Conservation (phyloP, 2,888 invertebrate genomes). For the Mimachlamys varia region DNA sequence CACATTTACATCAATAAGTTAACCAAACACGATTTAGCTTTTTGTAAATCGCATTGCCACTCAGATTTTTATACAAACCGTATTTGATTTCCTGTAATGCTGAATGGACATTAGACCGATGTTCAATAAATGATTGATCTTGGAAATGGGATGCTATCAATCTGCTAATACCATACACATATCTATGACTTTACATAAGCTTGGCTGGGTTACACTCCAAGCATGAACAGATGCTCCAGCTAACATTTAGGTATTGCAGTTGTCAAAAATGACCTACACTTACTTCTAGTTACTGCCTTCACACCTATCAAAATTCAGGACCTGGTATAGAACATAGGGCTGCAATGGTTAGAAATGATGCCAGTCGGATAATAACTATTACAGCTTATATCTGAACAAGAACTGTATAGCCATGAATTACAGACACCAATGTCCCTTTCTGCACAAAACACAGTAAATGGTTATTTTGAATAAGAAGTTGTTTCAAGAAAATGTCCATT, state of each 20-base stretch:
- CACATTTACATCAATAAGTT: not conserved
- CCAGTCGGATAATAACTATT: too few relatives aligned
- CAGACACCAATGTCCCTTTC: too few relatives aligned
- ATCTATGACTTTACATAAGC: not conserved
- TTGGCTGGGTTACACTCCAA: not conserved
- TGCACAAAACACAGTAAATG: too few relatives aligned
- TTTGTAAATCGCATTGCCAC: not conserved
- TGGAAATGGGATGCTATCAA: not conserved
- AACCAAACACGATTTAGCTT: not conserved
- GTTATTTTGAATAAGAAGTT: too few relatives aligned
- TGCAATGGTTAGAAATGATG: too few relatives aligned
- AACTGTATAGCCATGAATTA: too few relatives aligned
- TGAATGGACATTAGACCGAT: not conserved
- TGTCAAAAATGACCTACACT: not conserved
- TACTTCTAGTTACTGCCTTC: not conserved
- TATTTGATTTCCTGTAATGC: slow-evolving; percentile 13
- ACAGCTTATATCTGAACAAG: too few relatives aligned
- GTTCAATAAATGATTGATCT: slow-evolving; percentile 20
- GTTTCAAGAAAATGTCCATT: too few relatives aligned
- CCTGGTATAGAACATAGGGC: too few relatives aligned
- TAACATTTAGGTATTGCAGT: too few relatives aligned
- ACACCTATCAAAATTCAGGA: not conserved
- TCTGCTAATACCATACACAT: not conserved
- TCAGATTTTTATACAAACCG: not conserved
- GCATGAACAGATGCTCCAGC: not conserved